Conservation (phyloP, 2,888 invertebrate genomes). For the Cheilosia vernalis region DNA sequence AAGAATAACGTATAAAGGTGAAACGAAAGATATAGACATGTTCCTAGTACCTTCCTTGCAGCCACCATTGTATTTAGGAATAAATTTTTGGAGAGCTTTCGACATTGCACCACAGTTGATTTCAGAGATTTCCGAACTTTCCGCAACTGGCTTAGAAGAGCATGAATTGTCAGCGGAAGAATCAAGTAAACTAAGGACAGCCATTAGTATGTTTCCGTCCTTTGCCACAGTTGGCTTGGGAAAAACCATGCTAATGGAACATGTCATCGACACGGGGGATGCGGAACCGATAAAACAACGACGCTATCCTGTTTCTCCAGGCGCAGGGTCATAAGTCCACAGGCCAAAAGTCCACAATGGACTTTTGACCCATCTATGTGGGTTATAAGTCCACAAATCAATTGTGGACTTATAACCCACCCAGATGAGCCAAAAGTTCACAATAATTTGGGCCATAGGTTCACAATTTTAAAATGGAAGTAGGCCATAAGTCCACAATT, state of each 20-base stretch:
- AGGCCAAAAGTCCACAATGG: too few relatives aligned
- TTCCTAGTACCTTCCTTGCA: background rate
- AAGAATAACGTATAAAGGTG: background rate
- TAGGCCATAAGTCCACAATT: too few relatives aligned
- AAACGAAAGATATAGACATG: background rate
- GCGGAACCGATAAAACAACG: too few relatives aligned
- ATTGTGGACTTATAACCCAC: too few relatives aligned
- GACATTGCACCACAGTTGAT: background rate
- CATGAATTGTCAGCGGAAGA: background rate
- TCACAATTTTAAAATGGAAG: too few relatives aligned
- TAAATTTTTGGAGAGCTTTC: constrained; percentile 15
- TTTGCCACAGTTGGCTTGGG: background rate
- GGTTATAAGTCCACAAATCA: too few relatives aligned
- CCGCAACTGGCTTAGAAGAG: background rate
- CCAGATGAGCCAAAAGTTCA: too few relatives aligned
- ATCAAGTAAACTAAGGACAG: background rate
- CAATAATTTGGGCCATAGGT: too few relatives aligned
- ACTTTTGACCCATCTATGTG: too few relatives aligned
- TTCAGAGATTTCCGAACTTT: background rate
- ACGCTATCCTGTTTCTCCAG: too few relatives aligned
- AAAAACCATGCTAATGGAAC: constrained; percentile 2
- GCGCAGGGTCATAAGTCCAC: too few relatives aligned
- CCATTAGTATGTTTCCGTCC: constrained; percentile 2
- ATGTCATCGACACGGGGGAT: background rate
- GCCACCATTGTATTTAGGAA: background rate